Conservation (phyloP, 2,888 invertebrate genomes). For the Esperia sulphurella region DNA sequence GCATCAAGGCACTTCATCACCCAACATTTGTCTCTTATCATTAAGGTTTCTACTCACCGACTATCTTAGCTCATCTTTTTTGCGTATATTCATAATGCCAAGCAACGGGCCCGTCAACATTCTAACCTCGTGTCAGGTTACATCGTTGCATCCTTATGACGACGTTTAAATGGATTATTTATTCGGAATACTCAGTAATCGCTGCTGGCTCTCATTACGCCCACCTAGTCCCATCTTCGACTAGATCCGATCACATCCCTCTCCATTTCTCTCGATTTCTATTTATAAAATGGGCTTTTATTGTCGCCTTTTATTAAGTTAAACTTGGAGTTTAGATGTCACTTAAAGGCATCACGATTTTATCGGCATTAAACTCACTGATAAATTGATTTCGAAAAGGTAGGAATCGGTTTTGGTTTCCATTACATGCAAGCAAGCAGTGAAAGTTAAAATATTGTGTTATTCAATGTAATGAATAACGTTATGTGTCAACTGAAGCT, state of each 20-base stretch:
- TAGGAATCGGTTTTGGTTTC: conserved; percentile 28
- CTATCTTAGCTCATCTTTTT: conserved; percentile 49
- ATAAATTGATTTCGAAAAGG: conserved; percentile 29
- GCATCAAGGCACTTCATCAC: too few relatives aligned
- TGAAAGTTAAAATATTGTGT: conserved; percentile 23
- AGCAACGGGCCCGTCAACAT: conserved; percentile 44
- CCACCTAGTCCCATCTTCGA: conserved; percentile 29
- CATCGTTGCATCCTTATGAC: conserved; percentile 37
- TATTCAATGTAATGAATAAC: conserved; percentile 5
- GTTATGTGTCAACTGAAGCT: not conserved
- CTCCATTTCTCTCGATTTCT: conserved; percentile 34
- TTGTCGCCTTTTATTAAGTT: conserved; percentile 31
- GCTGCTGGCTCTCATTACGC: conserved; percentile 53
- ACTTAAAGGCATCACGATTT: conserved; percentile 24
- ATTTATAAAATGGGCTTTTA: conserved; percentile 36
- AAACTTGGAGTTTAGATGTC: conserved; percentile 29
- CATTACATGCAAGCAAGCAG: conserved; percentile 17
- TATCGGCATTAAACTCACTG: conserved; percentile 25
- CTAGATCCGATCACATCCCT: conserved; percentile 36
- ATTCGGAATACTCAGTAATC: conserved; percentile 49
- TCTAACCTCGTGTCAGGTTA: conserved; percentile 55
- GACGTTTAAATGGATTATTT: conserved; percentile 64
- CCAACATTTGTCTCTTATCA: too few relatives aligned
- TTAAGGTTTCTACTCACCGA: too few relatives aligned
- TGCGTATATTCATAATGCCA: conserved; percentile 44